phyloP scores from a whole-genome alignment of 2,113 vertebrate species.

The Apistogramma diplotaenia region DNA sequence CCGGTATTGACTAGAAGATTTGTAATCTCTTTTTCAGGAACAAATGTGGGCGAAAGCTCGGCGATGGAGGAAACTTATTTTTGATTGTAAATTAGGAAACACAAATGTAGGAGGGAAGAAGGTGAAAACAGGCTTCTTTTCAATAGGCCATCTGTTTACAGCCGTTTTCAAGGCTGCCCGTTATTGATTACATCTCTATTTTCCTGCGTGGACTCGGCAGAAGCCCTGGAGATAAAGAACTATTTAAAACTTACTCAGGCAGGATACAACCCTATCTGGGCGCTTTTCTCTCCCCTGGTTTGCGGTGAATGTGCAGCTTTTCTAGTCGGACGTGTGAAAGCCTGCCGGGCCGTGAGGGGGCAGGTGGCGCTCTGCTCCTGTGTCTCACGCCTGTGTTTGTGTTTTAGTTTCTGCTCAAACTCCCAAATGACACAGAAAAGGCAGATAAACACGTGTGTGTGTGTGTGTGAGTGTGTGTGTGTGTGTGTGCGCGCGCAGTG shows the following conservation, averaged over 20 bases:
- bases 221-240: conserved; percentile 64
- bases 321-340: conserved; percentile 54
- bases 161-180: conserved; percentile 75
- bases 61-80: conserved; percentile 29
- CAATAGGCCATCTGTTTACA: conserved; percentile 76
- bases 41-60: conserved; percentile 21
- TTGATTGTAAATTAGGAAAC: conserved; percentile 70
- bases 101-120: conserved; percentile 56
- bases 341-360: conserved; percentile 67
- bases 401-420: conserved; percentile 76
- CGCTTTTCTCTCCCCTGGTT: conserved; percentile 46
- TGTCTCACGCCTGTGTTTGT: conserved; percentile 72
- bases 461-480: no score
- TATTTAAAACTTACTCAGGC: conserved; percentile 66
- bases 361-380: conserved; percentile 64
- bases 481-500: neutral
- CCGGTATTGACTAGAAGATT: conserved; percentile 58
- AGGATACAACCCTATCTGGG: conserved; percentile 36
- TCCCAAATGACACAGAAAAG: conserved; percentile 71
- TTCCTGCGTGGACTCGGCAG: conserved; percentile 37
- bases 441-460: conserved; percentile 66
- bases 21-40: conserved; percentile 47
- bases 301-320: conserved; percentile 57
- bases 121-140: conserved; percentile 66
- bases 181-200: conserved; percentile 78